A percentile compares a stretch with the other conserved stretches of the same genome.
Conservation (phyloP, 2,888 invertebrate genomes). For the Parthenolecanium corni region DNA sequence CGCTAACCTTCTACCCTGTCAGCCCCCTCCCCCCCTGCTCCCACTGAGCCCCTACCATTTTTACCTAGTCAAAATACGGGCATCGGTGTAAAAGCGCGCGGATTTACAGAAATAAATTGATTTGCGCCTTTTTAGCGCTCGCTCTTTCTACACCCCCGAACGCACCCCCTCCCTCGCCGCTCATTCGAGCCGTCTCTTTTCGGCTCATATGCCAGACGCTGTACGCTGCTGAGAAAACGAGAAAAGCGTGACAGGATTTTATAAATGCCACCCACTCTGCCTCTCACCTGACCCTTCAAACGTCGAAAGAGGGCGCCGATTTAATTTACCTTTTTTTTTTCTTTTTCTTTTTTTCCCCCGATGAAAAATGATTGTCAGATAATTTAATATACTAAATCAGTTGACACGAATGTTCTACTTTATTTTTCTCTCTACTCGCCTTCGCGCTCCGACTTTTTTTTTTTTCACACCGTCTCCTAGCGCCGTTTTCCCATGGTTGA, state of each 20-base stretch:
- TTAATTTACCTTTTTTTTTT: constrained; percentile 25
- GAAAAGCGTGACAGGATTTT: constrained; percentile 21
- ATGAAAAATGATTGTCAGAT: constrained; percentile 25
- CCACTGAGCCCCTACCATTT: no score
- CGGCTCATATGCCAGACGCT: not conserved
- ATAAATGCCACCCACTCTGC: constrained; percentile 7
- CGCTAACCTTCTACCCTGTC: no score
- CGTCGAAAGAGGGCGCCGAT: constrained; percentile 13
- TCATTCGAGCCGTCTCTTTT: constrained; percentile 2
- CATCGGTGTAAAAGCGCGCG: not conserved
- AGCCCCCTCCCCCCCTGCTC: no score
- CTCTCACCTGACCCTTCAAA: no score
- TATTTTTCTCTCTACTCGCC: not conserved
- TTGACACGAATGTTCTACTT: constrained; percentile 19
- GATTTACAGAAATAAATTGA: constrained; percentile 21
- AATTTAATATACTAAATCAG: constrained; percentile 25
- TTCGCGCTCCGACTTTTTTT: not conserved
- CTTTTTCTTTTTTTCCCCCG: no score
- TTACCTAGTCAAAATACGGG: no score
- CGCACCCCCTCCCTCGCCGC: no score
- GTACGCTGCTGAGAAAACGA: constrained; percentile 3
- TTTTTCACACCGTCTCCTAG: not conserved
- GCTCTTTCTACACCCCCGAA: no score
- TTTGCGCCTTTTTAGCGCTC: constrained; percentile 6
- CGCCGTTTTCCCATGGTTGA: not conserved